A percentile compares a stretch with the other conserved stretches of the same genome.
These are phyloP conservation scores for Echinops telfairi DNA, from an alignment of 2,113 vertebrate species.

Conservation along the genomic window DNA sequence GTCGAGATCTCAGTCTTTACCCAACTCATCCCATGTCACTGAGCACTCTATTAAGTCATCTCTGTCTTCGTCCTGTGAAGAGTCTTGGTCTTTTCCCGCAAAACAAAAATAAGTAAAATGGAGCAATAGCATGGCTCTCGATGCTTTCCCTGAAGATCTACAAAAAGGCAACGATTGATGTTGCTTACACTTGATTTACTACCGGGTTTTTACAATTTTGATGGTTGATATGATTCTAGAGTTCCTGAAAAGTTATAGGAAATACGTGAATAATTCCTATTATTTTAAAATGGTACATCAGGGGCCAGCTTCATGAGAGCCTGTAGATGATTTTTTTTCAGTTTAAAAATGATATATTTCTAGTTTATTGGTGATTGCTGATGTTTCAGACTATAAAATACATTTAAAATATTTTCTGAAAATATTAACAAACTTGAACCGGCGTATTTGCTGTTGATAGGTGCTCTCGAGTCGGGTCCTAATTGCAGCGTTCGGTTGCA, in stretches of 20 bases:
- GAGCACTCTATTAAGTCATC: not conserved
- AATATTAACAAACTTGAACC: not conserved
- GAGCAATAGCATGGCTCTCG: not conserved
- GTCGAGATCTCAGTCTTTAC: not conserved
- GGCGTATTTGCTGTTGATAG: too few species aligned
- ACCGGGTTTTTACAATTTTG: not conserved
- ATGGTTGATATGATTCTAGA: slow-evolving; percentile 3
- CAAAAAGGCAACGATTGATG: not conserved
- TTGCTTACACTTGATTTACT: not conserved
- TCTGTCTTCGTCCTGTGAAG: not conserved
- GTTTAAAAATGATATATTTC: not conserved
- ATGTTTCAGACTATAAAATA: slow-evolving; percentile 21
- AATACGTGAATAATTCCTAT: not conserved
- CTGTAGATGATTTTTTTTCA: not conserved
- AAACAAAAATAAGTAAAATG: not conserved
- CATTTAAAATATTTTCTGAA: not conserved
- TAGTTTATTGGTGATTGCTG: not conserved
- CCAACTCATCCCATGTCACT: not conserved
- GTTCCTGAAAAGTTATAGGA: slow-evolving; percentile 9
- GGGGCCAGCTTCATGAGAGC: not conserved
- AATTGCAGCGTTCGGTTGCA: too few species aligned
- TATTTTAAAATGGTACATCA: not conserved
- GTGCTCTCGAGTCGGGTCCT: too few species aligned
- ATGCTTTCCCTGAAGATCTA: slow-evolving; percentile 27
- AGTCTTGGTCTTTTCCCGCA: not conserved